Evolutionary conservation across 2,797 vertebrate genomes (phyloP), one percentile per base, ranked within the genome.

Genomic region (Hylomyscus alleni): DNA sequence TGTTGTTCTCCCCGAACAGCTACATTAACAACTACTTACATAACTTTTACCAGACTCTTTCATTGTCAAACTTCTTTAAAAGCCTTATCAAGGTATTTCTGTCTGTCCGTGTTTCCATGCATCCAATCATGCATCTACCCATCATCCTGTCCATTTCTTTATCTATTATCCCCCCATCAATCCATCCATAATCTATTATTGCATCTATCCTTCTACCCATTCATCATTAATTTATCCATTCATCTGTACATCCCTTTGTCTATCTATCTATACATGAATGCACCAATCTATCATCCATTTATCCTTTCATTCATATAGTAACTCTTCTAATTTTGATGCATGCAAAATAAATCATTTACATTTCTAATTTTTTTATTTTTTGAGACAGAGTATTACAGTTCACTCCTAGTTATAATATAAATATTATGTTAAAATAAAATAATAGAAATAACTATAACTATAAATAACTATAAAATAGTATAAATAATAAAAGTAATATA

Each of bases 261-360:
- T 20, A 50, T 77, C 24, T 8, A 58, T 58, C 56, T 44, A 44
- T 44, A 44, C 26, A 44, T 11, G 3, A 65, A 65, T 67, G 29
- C 13, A 67, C 5, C 62, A 4, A 34, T 67, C 12, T 6, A 24
- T 44, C 37, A 83, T 47, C 62, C 60, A 65, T 29, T 34, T 15
- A 52, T 44, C 26, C 7, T 37, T 11, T 90, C 54, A 54, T 50
- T 31, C 9, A 77, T 60, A 47, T 60, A n/a, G 73, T 62, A 93
- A 95, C 37, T 62, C n/a, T 91, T 69, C 13, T 93, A 62, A 90
- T 95, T 94, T 95, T 75, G 40, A 85, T 86, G 34, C 34, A 88
- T 82, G 90, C 20, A 67, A 95, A 83, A 81, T 69, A 76, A 75
- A 47, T 44, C 24, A 76, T 47, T 29, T 47, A 47, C 12, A 47